Base-by-base conservation (phyloP, 2,797 vertebrate genomes). In the Mus caroli region DNA sequence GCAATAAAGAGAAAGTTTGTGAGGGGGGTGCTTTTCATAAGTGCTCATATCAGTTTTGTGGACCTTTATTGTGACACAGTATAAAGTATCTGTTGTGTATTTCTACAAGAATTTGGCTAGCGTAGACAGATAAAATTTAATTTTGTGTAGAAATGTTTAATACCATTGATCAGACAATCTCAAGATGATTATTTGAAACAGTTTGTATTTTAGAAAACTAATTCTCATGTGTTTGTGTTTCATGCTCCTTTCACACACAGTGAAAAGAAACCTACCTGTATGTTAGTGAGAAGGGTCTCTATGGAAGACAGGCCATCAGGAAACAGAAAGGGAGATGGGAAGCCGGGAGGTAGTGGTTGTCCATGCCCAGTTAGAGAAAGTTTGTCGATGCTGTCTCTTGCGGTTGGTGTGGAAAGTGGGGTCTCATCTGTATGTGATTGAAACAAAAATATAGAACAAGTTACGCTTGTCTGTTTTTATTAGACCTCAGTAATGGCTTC, bases 201-300 rank as follows among this genome's bases (percentile, higher is more conserved):
- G 24, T 95, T 76, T 95, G 34, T 94, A 96, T 97, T 97, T 95
- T 92, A 89, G 88, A 94, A 95, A 97, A 97, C 95, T 96, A 96
- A 95, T 89, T 90, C 93, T 85, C n/a, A 92, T 88, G 71, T 84
- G 43, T 69, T 69, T 84, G 37, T 97, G 62, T 78, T 97, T 28
- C 88, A 73, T 73, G 80, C 94, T 90, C 15, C 52, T 97, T 96
- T 97, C 92, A 92, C 82, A 46, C 95, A 94, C 94, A 95, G 83
- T 94, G 71, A 91, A 92, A 71, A 96, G 97, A 98, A 97, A 84
- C 99, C 98, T 99, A 99, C 99, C 99, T 99, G 99, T 98, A 99
- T 99, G 98, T 99, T 99, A 98, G 99, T 99, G 98, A 99, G 99
- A 93, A 99, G 99, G 79, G 99, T 99, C 99, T 99, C 99, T 99